Conservation (phyloP, 2,888 invertebrate genomes). For the Palloptera scutellata region DNA sequence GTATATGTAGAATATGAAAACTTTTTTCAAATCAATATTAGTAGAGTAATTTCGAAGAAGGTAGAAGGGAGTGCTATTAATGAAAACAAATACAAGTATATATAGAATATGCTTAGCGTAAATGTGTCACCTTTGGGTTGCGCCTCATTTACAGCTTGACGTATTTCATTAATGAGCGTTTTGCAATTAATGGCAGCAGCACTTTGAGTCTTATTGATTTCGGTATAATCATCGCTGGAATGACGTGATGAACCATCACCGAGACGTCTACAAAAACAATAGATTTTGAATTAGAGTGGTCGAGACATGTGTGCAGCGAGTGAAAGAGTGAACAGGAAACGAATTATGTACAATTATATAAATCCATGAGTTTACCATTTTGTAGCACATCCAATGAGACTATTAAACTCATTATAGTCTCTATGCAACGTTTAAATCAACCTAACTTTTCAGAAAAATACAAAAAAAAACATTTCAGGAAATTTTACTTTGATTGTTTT, state of each 20-base stretch:
- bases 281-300: neutral
- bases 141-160: constrained; percentile 87
- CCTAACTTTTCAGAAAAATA: no score
- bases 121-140: constrained; percentile 78
- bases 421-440: no score
- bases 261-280: constrained; percentile 52
- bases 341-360: no score
- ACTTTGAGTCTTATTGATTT: constrained; percentile 69
- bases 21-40: no score
- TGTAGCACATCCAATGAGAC: no score
- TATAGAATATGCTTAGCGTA: neutral
- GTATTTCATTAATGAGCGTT: constrained; percentile 85
- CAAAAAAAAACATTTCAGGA: no score
- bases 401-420: no score
- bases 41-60: no score
- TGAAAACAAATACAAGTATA: neutral
- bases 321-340: no score
- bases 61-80: neutral
- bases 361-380: no score
- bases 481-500: no score
- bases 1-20: neutral
- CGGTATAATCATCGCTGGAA: constrained; percentile 71
- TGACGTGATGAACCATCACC: constrained; percentile 67
- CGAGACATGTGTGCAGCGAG: no score
- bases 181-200: constrained; percentile 79